phyloP scores from a whole-genome alignment of 1,140 invertebrate species.

The Muscidifurax raptorellus region DNA sequence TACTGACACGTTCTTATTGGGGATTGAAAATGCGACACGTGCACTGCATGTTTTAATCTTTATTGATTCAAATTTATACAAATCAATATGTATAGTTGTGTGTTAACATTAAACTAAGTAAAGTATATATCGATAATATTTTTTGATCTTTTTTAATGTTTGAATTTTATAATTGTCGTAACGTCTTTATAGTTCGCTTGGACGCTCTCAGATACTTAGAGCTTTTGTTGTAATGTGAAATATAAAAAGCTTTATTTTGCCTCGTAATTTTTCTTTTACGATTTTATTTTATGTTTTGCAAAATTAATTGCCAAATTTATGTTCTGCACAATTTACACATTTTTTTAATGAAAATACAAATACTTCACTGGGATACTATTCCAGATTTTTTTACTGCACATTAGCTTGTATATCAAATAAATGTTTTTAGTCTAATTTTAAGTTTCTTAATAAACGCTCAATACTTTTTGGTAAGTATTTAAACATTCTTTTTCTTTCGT shows the following conservation, averaged over 20 bases:
- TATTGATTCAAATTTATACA: neutral
- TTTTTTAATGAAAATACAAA: neutral
- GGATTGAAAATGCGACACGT: neutral
- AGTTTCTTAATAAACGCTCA: neutral
- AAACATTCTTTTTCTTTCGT: no score
- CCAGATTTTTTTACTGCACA: neutral
- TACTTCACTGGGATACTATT: neutral
- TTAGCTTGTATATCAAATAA: neutral
- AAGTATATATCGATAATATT: neutral
- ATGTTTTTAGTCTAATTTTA: neutral
- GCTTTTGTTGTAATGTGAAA: neutral
- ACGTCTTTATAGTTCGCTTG: neutral
- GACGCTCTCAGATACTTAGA: neutral
- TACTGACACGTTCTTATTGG: neutral
- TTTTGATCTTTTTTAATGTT: no score
- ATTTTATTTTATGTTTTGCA: neutral
- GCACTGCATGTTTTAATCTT: neutral
- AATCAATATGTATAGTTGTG: no score
- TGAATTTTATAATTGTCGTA: no score
- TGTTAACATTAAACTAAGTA: no score
- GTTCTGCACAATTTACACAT: slow-evolving; percentile 5
- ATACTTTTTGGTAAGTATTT: slow-evolving; percentile 1
- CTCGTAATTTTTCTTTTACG: neutral
- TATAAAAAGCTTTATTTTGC: neutral
- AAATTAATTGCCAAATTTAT: neutral